Base-by-base conservation (phyloP, 2,113 vertebrate genomes). In the Pangasianodon hypophthalmus region DNA sequence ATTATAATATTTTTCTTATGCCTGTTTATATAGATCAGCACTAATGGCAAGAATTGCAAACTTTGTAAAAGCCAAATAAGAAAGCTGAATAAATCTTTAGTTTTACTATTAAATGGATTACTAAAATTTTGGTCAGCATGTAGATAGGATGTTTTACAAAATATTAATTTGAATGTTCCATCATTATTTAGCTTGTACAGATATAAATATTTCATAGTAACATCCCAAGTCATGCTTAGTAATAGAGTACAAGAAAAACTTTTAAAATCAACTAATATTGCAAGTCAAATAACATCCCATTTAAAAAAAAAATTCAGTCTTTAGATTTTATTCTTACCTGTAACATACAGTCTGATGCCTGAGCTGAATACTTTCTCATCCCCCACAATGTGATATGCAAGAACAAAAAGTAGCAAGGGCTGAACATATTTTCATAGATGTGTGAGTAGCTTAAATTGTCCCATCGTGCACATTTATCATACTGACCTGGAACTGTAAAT, bases 301-400 rank as follows among this genome's bases (percentile, higher is more conserved):
- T 18, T 52, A 21, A 10, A 14, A 21, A 54, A 87, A 52, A 1
- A 4, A 73, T 86, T 54, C n/a, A 24, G 14, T 73, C 10, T 87
- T 87, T 41, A 73, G 80, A 87, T 48, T 84, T 73, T 41, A 3
- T 56, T 58, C 87, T 75, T 88, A 91, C 91, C 91, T 62, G 75
- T 21, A 8, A 91, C 60, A 81, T 82, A 52, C 64, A 91, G 75
- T 82, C 52, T 82, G 58, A 77, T 90, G 26, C 90, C 90, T 56
- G 87, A 80, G 60, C 90, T 88, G 82, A 91, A 91, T 52, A 87
- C 58, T 48, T 87, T 88, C 2, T 24, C 6, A 37, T 67, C 1
- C 4, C 37, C 87, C 91, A 92, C 91, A 88, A 84, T 88, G 83
- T 41, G 10, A 79, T n/a, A 85, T 3, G 21, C 54, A 85, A 52